These are phyloP conservation scores for Lymantria monacha DNA, from an alignment of 2,888 invertebrate genomes.

Conservation along the genomic window DNA sequence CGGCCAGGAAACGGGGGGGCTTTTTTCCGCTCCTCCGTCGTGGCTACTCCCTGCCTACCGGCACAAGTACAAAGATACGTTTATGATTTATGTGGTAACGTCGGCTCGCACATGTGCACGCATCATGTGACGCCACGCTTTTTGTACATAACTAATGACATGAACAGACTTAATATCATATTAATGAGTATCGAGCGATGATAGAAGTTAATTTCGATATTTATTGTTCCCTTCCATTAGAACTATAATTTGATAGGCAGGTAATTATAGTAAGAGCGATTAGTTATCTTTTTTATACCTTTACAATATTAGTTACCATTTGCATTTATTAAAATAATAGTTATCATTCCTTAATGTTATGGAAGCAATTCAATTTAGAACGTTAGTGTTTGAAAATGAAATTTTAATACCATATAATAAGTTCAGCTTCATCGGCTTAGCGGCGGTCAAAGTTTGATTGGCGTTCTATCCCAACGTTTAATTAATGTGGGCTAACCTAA, in stretches of 20 bases:
- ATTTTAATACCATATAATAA: conserved; percentile 80
- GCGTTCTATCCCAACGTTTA: conserved; percentile 75
- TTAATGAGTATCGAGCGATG: conserved; percentile 55
- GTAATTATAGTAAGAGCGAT: conserved; percentile 36
- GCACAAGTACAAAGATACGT: conserved; percentile 67
- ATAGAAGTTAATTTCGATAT: conserved; percentile 45
- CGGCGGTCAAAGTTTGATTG: conserved; percentile 80
- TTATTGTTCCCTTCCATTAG: conserved; percentile 34
- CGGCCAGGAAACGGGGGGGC: conserved; percentile 75
- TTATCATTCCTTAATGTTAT: conserved; percentile 48
- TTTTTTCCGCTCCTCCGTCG: conserved; percentile 77
- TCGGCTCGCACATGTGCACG: conserved; percentile 73
- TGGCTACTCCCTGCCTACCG: conserved; percentile 63
- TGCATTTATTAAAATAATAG: conserved; percentile 49
- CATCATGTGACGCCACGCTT: conserved; percentile 61
- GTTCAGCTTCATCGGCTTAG: conserved; percentile 76
- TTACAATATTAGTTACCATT: conserved; percentile 12
- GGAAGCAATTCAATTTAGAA: conserved; percentile 65
- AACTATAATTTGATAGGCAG: conserved; percentile 40
- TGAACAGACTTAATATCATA: conserved; percentile 45
- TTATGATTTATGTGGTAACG: conserved; percentile 75
- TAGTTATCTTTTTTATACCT: conserved; percentile 26
- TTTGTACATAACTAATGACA: conserved; percentile 65
- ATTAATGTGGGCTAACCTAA: conserved; percentile 72
- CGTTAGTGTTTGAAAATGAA: conserved; percentile 66